phyloP scores from a whole-genome alignment of 2,113 vertebrate genomes.

The Chaetodon trifascialis region DNA sequence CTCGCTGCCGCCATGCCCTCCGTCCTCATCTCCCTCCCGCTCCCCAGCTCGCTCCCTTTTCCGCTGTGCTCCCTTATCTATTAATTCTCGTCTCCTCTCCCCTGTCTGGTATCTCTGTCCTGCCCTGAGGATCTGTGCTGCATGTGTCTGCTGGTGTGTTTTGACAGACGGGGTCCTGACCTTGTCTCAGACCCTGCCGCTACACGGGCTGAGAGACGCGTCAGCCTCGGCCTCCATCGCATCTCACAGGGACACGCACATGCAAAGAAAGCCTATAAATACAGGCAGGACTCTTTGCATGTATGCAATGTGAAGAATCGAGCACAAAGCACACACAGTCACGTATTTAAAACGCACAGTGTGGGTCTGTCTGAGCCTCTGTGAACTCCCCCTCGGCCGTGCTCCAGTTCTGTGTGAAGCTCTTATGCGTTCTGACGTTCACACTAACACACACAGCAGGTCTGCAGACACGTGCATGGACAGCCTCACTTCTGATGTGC shows the following conservation, averaged over 20 bases:
- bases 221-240: conserved; percentile 50
- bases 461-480: background rate
- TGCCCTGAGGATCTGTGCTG: conserved; percentile 69
- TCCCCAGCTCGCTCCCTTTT: background rate
- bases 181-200: conserved; percentile 65
- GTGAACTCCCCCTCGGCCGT: conserved; percentile 28
- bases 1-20: conserved; percentile 27
- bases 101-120: conserved; percentile 53
- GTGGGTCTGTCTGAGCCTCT: background rate
- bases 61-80: conserved; percentile 61
- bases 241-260: conserved; percentile 22
- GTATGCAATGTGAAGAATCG: background rate
- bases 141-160: conserved; percentile 68
- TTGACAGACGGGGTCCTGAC: conserved; percentile 73
- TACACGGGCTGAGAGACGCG: conserved; percentile 59
- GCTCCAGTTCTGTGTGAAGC: conserved; percentile 16
- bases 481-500: background rate
- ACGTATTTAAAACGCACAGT: background rate
- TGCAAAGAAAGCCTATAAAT: conserved; percentile 5
- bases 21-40: conserved; percentile 17
- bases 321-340: background rate
- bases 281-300: background rate
- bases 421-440: conserved; percentile 50
- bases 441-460: background rate
- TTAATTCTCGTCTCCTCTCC: conserved; percentile 66